Evolutionary conservation across 2,888 invertebrate species (phyloP).

Genomic region (Agrotis exclamationis): DNA sequence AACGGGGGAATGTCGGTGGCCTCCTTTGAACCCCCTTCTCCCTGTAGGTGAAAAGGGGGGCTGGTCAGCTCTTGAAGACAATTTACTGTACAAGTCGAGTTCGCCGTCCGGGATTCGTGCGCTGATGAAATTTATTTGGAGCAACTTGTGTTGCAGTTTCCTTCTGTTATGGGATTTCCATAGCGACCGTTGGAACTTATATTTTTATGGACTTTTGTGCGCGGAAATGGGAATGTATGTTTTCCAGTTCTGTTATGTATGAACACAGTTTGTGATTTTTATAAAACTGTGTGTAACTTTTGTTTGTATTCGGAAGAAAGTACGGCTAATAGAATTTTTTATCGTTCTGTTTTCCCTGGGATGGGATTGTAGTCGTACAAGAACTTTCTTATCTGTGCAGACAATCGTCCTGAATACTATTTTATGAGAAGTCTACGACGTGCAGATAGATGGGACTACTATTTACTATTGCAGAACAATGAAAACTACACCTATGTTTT

Average conservation of each 20-base stretch:
- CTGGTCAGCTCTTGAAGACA: constrained; percentile 91
- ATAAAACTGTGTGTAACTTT: constrained; percentile 62
- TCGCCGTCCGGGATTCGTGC: constrained; percentile 84
- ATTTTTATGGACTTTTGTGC: constrained; percentile 69
- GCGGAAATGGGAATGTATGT: constrained; percentile 67
- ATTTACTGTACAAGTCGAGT: constrained; percentile 88
- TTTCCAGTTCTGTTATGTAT: constrained; percentile 61
- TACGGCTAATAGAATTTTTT: constrained; percentile 59
- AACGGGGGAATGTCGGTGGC: constrained; percentile 87
- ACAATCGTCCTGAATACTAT: constrained; percentile 3
- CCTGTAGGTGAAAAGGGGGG: constrained; percentile 79
- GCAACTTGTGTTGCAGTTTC: constrained; percentile 80
- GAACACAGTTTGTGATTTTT: constrained; percentile 64
- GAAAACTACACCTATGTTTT: background rate
- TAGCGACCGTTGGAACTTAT: constrained; percentile 71
- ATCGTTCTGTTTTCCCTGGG: constrained; percentile 56
- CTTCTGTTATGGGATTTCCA: constrained; percentile 80
- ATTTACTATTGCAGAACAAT: background rate
- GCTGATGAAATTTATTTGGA: constrained; percentile 89
- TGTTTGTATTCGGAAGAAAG: constrained; percentile 59
- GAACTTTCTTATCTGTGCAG: constrained; percentile 17
- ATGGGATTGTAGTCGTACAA: constrained; percentile 29
- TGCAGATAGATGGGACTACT: background rate
- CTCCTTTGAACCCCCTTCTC: constrained; percentile 79
- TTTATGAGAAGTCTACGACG: background rate